Percentiles rank a stretch among this genome's conserved stretches.
Evolutionary conservation across 2,888 invertebrate genomes (phyloP).

Genomic region (Latrodectus hesperus): DNA sequence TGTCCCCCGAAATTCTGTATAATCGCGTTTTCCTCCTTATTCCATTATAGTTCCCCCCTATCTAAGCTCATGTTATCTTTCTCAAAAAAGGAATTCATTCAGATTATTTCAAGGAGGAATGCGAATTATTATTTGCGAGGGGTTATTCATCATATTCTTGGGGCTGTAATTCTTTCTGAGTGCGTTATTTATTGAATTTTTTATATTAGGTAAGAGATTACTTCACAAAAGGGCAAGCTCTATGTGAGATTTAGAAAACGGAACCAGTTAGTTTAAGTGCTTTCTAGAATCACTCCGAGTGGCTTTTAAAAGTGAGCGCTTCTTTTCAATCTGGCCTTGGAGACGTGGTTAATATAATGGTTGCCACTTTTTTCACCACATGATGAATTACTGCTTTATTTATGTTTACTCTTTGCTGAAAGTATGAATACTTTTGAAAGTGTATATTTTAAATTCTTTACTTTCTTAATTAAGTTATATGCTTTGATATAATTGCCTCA

Average conservation of each 20-base stretch:
- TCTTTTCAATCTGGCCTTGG: conserved; percentile 36
- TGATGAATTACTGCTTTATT: conserved; percentile 23
- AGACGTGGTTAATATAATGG: conserved; percentile 27
- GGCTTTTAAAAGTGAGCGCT: conserved; percentile 25
- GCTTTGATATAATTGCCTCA: too few species aligned
- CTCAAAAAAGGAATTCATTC: conserved; percentile 21
- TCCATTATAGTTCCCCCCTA: background rate
- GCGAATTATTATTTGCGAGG: conserved; percentile 29
- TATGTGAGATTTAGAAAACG: conserved; percentile 10
- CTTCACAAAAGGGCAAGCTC: conserved; percentile 9
- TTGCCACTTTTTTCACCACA: background rate
- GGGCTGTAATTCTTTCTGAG: conserved; percentile 2
- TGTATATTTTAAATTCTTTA: too few species aligned
- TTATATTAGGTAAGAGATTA: conserved; percentile 14
- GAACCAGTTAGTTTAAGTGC: conserved; percentile 48
- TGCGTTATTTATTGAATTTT: conserved; percentile 53
- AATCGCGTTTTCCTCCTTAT: conserved; percentile 2
- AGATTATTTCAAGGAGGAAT: conserved; percentile 11
- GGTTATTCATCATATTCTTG: conserved; percentile 53
- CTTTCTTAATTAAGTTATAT: too few species aligned
- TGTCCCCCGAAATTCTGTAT: background rate
- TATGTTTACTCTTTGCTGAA: too few species aligned
- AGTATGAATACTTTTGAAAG: too few species aligned
- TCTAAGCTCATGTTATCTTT: background rate
- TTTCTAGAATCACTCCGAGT: conserved; percentile 14